These are phyloP conservation scores for Xyliphius kryptos DNA, from an alignment of 2,113 vertebrate species.

Conservation along the genomic window DNA sequence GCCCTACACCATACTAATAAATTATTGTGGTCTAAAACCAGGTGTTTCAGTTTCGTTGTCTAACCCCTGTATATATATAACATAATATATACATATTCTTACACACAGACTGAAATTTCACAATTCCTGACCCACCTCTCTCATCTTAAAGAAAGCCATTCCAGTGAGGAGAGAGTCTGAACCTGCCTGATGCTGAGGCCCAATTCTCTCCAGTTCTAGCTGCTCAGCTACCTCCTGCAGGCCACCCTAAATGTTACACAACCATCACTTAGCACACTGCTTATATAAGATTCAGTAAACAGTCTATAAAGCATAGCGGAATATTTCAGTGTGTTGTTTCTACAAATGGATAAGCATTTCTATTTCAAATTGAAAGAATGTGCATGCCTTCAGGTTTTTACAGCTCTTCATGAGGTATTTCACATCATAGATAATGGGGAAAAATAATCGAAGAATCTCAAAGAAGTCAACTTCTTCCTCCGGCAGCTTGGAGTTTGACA, in stretches of 20 bases:
- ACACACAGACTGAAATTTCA: no score
- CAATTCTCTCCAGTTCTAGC: constrained; percentile 94
- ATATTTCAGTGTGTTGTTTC: no score
- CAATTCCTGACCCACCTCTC: constrained; percentile 92
- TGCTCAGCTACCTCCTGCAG: constrained; percentile 98
- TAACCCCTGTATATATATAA: no score
- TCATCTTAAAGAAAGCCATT: constrained; percentile 99
- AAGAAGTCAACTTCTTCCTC: constrained; percentile 99
- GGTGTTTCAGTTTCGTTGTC: no score
- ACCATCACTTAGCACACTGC: no score
- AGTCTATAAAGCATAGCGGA: no score
- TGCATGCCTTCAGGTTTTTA: constrained; percentile 98
- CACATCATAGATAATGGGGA: constrained; percentile 96
- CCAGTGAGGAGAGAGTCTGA: constrained; percentile 97
- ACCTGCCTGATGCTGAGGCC: constrained; percentile 96
- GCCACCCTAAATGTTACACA: constrained; percentile 70
- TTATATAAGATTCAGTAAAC: no score
- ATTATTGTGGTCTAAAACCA: no score
- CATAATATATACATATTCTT: no score
- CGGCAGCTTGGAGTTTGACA: constrained; percentile 94
- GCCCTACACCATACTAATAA: no score
- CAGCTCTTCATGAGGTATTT: constrained; percentile 99
- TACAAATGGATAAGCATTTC: no score
- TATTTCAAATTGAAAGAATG: no score
- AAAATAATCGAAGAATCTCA: constrained; percentile 96